A percentile compares a stretch with the other conserved stretches of the same genome.
Conservation (phyloP, 2,888 invertebrate species). For the Diarsia rubi region DNA sequence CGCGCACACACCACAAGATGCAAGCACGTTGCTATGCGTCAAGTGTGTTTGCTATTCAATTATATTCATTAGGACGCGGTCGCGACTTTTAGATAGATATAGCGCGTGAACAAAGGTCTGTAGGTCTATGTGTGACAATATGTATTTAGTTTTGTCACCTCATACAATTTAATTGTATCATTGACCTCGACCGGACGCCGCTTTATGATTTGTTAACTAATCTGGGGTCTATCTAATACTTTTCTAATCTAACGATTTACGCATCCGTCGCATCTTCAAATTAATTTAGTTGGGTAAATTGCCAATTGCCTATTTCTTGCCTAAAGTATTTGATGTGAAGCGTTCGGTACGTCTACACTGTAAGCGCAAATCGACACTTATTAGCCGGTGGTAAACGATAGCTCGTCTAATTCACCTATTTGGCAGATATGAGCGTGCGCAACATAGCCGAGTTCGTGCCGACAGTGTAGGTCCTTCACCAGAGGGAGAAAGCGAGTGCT, state of each 20-base stretch:
- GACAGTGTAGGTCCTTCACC: slow-evolving; percentile 84
- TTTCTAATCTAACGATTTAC: slow-evolving; percentile 72
- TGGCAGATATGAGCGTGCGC: slow-evolving; percentile 50
- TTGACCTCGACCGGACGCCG: slow-evolving; percentile 87
- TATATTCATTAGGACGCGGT: slow-evolving; percentile 31
- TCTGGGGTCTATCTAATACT: slow-evolving; percentile 48
- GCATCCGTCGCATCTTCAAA: slow-evolving; percentile 87
- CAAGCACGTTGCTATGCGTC: slow-evolving; percentile 52
- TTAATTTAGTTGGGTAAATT: slow-evolving; percentile 56
- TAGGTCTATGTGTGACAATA: slow-evolving; percentile 46
- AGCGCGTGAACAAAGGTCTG: slow-evolving; percentile 42
- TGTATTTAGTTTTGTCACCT: slow-evolving; percentile 58
- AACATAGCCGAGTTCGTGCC: slow-evolving; percentile 72
- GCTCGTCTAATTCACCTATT: slow-evolving; percentile 42
- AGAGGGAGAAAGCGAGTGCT: slow-evolving; percentile 88
- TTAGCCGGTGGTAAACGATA: slow-evolving; percentile 35
- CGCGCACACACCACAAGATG: slow-evolving; percentile 61
- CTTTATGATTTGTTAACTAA: slow-evolving; percentile 70
- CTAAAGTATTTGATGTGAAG: slow-evolving; percentile 74
- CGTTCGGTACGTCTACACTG: slow-evolving; percentile 80
- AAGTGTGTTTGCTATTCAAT: slow-evolving; percentile 45
- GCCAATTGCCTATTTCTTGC: slow-evolving; percentile 59
- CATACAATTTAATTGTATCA: slow-evolving; percentile 45
- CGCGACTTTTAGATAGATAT: slow-evolving; percentile 27
- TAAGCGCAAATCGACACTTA: slow-evolving; percentile 73